Conservation (phyloP, 2,888 invertebrate genomes). For the Drosophila limbata region DNA sequence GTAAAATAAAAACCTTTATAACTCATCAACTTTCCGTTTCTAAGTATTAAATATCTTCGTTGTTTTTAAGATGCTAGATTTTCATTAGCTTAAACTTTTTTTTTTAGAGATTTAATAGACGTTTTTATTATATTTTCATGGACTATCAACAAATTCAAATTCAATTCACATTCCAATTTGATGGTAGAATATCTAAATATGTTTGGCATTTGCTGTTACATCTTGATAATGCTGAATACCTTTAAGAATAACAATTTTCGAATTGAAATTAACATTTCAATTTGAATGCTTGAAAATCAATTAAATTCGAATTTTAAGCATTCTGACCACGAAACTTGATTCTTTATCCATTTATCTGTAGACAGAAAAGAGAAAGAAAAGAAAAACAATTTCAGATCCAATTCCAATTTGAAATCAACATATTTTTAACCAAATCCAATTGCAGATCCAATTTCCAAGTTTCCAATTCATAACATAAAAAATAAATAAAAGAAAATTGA, state of each 20-base stretch:
- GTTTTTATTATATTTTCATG: too few species aligned
- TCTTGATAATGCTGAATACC: background rate
- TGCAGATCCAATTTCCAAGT: background rate
- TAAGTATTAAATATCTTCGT: background rate
- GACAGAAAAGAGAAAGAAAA: background rate
- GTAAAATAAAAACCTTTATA: constrained; percentile 3
- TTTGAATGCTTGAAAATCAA: background rate
- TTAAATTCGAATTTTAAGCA: background rate
- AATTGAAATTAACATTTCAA: background rate
- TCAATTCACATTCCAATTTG: too few species aligned
- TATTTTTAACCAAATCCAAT: background rate
- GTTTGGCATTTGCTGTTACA: background rate
- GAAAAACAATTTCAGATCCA: background rate
- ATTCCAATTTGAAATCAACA: constrained; percentile 4
- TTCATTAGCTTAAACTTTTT: too few species aligned
- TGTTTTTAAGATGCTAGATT: background rate
- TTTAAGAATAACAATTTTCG: constrained; percentile 1
- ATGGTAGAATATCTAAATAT: too few species aligned
- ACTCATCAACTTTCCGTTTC: constrained; percentile 1
- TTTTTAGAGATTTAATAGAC: too few species aligned
- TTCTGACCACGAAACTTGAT: constrained; percentile 2
- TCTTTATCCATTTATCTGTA: background rate
- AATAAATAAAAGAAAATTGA: background rate
- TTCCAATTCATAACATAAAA: background rate
- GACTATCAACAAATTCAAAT: too few species aligned